Conservation (phyloP, 1,140 invertebrate genomes). For the Mycetomoellerius zeteki region DNA sequence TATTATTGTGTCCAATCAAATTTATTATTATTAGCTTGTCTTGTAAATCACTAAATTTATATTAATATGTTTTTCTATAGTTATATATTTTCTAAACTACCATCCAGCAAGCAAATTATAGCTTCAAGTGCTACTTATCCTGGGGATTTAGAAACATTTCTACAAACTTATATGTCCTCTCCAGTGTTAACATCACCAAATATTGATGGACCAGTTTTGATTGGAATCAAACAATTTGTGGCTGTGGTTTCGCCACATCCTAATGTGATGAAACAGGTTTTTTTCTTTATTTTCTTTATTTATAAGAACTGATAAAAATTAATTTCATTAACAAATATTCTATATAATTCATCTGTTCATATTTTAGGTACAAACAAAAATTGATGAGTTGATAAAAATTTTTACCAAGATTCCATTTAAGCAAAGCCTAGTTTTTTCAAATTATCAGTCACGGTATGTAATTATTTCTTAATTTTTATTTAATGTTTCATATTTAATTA, state of each 20-base stretch:
- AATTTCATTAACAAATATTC: constrained; percentile 16
- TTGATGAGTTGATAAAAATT: constrained; percentile 91
- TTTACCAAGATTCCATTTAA: constrained; percentile 92
- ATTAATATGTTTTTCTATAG: constrained; percentile 84
- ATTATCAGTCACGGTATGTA: constrained; percentile 92
- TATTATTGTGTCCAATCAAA: background rate
- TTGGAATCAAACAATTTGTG: constrained; percentile 93
- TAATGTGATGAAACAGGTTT: constrained; percentile 90
- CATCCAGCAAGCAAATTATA: constrained; percentile 94
- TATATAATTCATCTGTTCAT: background rate
- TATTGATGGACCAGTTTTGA: constrained; percentile 88
- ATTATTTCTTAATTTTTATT: constrained; percentile 51
- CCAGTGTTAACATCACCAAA: constrained; percentile 91
- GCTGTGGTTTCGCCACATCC: constrained; percentile 88
- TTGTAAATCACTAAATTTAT: background rate
- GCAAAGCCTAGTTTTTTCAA: constrained; percentile 97
- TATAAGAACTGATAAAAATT: background rate
- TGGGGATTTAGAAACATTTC: constrained; percentile 90
- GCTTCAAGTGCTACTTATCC: constrained; percentile 98
- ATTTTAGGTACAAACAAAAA: constrained; percentile 89
- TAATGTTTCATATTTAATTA: constrained; percentile 25
- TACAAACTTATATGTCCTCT: constrained; percentile 93
- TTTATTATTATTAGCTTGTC: background rate
- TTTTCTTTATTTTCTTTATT: constrained; percentile 55
- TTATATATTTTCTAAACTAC: constrained; percentile 92